Evolutionary conservation across 2,113 vertebrate species (phyloP).

Genomic region (Myrmecophaga tridactyla): DNA sequence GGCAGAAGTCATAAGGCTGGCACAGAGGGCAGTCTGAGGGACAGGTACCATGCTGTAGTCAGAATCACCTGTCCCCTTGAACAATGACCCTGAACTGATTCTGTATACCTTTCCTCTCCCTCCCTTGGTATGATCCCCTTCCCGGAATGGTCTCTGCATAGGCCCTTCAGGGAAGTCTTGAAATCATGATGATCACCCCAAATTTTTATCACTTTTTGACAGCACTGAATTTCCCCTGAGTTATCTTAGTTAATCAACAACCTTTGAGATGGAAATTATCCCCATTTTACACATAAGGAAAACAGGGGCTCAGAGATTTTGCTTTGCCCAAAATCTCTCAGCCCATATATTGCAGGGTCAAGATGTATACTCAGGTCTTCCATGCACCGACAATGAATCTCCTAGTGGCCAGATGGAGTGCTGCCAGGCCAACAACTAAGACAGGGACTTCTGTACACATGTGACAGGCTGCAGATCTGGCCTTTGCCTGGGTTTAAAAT

Average conservation of each 20-base stretch:
- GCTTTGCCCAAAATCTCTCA: background rate
- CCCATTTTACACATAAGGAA: background rate
- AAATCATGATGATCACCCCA: background rate
- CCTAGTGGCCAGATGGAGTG: background rate
- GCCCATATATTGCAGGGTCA: background rate
- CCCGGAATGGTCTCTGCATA: background rate
- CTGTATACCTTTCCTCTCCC: background rate
- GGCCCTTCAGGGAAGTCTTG: background rate
- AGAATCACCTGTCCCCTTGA: background rate
- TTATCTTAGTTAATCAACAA: background rate
- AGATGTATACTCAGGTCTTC: background rate
- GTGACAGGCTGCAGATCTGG: background rate
- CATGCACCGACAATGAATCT: background rate
- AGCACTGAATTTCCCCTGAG: background rate
- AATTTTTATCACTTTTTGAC: background rate
- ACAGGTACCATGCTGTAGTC: background rate
- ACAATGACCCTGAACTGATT: background rate
- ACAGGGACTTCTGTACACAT: background rate
- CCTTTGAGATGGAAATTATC: background rate
- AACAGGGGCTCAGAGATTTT: background rate
- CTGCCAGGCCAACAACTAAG: background rate
- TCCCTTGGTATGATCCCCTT: background rate
- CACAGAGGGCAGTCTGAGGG: rapidly evolving
- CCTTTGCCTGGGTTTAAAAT: background rate
- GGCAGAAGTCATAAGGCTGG: background rate